These are phyloP conservation scores for Garra rufa DNA, from an alignment of 2,113 vertebrate genomes.

Conservation along the genomic window DNA sequence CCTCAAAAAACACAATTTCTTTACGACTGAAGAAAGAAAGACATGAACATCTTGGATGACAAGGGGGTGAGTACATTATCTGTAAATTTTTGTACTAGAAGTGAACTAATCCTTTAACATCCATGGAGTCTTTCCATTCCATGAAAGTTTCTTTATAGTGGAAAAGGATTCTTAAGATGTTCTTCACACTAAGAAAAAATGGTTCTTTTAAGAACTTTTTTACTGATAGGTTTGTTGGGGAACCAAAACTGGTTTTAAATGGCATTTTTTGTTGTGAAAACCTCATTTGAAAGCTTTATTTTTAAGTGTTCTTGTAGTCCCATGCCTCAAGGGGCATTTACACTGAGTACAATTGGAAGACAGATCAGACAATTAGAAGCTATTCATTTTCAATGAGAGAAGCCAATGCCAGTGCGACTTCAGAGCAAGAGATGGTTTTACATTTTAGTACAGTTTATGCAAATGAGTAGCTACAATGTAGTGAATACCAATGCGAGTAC, in stretches of 20 bases:
- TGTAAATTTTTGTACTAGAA: too few relatives aligned
- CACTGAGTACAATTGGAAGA: neutral
- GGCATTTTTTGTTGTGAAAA: neutral
- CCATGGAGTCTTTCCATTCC: neutral
- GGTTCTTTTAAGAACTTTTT: neutral
- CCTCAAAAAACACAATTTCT: too few relatives aligned
- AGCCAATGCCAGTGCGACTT: neutral
- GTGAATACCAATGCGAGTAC: neutral
- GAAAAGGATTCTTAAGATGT: neutral
- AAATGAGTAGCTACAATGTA: neutral
- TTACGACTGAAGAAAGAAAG: too few relatives aligned
- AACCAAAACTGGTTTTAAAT: neutral
- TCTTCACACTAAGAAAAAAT: neutral
- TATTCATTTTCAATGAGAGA: neutral
- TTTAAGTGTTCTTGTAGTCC: neutral
- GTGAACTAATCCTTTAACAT: too few relatives aligned
- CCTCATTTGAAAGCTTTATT: neutral
- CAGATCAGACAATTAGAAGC: neutral
- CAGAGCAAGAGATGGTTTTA: neutral
- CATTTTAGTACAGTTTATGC: neutral
- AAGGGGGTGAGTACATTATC: too few relatives aligned
- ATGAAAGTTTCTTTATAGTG: neutral
- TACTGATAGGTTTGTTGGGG: neutral
- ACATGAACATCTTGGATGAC: too few relatives aligned
- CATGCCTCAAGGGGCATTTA: neutral